A percentile compares a stretch with the other conserved stretches of the same genome.
Conservation (phyloP, 2,113 vertebrate species). For the Lepus timidus region DNA sequence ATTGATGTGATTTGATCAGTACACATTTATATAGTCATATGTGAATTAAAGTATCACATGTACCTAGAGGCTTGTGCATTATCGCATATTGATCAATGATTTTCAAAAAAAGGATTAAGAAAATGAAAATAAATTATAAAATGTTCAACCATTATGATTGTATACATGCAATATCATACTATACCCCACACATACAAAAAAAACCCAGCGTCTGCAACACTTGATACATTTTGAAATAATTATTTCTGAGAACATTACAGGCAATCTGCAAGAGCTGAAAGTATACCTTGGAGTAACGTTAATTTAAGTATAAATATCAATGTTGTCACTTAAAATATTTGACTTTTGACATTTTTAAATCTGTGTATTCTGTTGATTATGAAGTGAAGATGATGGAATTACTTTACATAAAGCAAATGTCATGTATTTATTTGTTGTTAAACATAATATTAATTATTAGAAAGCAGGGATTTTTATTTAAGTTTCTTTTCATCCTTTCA, state of each 20-base stretch:
- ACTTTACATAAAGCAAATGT: slow-evolving; percentile 33
- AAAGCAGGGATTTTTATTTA: slow-evolving; percentile 18
- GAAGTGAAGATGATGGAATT: slow-evolving; percentile 36
- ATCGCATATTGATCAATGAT: too few species aligned
- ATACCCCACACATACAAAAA: too few species aligned
- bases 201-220: background rate
- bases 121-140: too few species aligned
- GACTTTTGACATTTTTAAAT: slow-evolving; percentile 61
- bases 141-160: too few species aligned
- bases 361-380: background rate
- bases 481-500: slow-evolving; percentile 43
- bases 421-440: slow-evolving; percentile 29
- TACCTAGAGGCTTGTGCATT: too few species aligned
- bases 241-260: slow-evolving; percentile 42
- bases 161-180: too few species aligned
- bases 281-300: background rate
- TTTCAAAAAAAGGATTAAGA: too few species aligned
- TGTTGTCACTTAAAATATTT: slow-evolving; percentile 35
- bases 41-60: too few species aligned
- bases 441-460: background rate
- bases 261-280: background rate
- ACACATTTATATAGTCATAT: too few species aligned
- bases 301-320: slow-evolving; percentile 52
- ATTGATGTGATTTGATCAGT: too few species aligned
- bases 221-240: slow-evolving; percentile 1